Conservation (phyloP, 2,113 vertebrate genomes). For the Sialia sialis region DNA sequence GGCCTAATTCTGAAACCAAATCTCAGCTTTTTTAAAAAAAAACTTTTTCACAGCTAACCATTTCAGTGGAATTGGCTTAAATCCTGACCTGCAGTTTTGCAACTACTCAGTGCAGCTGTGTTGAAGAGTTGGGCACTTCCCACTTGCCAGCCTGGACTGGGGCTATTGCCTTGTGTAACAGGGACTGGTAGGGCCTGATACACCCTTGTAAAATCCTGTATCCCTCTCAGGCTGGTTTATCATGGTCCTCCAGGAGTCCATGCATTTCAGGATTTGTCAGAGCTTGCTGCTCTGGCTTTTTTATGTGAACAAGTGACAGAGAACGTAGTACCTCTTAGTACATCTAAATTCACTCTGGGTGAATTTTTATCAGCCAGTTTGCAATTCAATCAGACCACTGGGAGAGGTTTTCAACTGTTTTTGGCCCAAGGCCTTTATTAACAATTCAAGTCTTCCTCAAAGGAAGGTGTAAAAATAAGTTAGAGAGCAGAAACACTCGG, state of each 20-base stretch:
- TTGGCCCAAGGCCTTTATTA: background rate
- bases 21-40: background rate
- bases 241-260: background rate
- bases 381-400: background rate
- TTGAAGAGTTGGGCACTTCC: background rate
- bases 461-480: background rate
- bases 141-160: background rate
- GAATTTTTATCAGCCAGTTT: background rate
- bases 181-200: background rate
- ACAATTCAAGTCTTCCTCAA: background rate
- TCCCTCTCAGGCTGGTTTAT: background rate
- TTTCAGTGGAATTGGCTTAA: background rate
- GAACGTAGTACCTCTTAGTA: background rate
- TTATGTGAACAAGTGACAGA: background rate
- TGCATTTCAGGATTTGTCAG: background rate
- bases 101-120: background rate
- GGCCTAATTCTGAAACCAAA: background rate
- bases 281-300: background rate
- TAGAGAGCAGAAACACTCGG: background rate
- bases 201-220: background rate
- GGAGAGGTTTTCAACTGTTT: background rate
- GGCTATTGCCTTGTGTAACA: background rate
- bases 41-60: background rate
- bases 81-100: background rate
- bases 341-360: background rate